Evolutionary conservation across 2,113 vertebrate genomes (phyloP), one percentile per base, ranked within the genome.

Genomic region (Sander vitreus): DNA sequence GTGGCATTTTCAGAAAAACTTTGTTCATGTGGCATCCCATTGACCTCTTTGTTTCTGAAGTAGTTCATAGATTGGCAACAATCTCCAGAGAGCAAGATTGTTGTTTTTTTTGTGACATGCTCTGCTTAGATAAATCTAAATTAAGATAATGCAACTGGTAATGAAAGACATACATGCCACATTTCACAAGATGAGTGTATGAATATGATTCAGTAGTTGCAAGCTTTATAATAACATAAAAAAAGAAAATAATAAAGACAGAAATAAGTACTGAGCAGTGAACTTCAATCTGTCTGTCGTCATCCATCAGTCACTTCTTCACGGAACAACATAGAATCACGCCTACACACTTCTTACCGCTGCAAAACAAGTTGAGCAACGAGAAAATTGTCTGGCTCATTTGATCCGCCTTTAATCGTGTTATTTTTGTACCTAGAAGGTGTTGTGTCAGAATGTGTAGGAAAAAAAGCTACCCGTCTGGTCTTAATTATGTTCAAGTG

Each of bases 301-400:
- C 55, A 19, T 85, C 57, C 58, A 62, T 80, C 69, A 75, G 33
- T 25, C 39, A n/a, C 53, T 63, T 48, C 58, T 75, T 71, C 62
- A 53, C 33, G 5, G 21, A 69, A 55, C 74, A 55, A 48, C 72
- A 79, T 48, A 59, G 68, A 76, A 13, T 59, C 48, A 70, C 50
- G 14, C 71, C 75, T 64, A 88, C 83, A 54, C 79, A 54, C 23
- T 74, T 76, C 50, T 57, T 15, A 70, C 64, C 73, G 75, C 73
- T 80, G 58, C 67, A 74, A 76, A 88, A 87, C 53, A 71, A 69
- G 73, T 78, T 78, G 33, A 33, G 64, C 47, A 80, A 45, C 80
- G 45, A 25, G 62, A 82, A 55, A 82, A 51, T 74, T 85, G 72
- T 19, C 47, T 81, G 50, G 50, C 58, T 81, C 21, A 33, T 68